Base-by-base conservation (phyloP, 2,113 vertebrate species). In the Hippocampus abdominalis region DNA sequence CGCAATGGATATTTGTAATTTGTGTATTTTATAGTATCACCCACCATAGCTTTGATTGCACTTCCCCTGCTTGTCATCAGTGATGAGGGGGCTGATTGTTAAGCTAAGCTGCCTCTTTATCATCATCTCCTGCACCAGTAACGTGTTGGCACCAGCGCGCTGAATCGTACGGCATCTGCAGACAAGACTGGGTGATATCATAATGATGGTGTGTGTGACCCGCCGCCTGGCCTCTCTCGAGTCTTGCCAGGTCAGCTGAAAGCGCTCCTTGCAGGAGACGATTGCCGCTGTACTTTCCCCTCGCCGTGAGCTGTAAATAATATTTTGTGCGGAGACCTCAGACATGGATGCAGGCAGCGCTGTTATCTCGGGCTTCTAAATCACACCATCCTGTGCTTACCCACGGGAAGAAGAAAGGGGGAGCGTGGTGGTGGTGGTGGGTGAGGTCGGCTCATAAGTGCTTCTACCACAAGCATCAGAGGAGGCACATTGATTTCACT, bases 281-380 rank as follows among this genome's bases (percentile, higher is more conserved):
- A 83, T 75, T 87, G 84, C 77, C 81, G 80, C 81, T 81, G 74
- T 85, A 78, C 88, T 86, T 88, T 86, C 70, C 83, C 74, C 64
- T 85, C 68, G 12, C 69, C 81, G 76, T 82, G 80, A 85, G 86
- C 85, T 79, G 85, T 91, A 90, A 92, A 92, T 88, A 90, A 88
- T 79, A 81, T 89, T 89, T 83, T 87, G 79, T 81, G 70, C 76
- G 44, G 64, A 78, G 84, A 83, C 76, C 74, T 77, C 78, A 73
- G 79, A 85, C 81, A 82, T 63, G 77, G 85, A 89, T 89, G 79
- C 81, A 56, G 78, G 79, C 77, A 64, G 61, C 77, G 74, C 80
- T 18, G 83, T 84, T 89, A 87, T 89, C 80, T 66, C 71, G 27
- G 29, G 69, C 74, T 83, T 42, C 67, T 65, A 76, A 83, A 83